phyloP scores from a whole-genome alignment of 2,888 invertebrate species.

The Dynastes maya region DNA sequence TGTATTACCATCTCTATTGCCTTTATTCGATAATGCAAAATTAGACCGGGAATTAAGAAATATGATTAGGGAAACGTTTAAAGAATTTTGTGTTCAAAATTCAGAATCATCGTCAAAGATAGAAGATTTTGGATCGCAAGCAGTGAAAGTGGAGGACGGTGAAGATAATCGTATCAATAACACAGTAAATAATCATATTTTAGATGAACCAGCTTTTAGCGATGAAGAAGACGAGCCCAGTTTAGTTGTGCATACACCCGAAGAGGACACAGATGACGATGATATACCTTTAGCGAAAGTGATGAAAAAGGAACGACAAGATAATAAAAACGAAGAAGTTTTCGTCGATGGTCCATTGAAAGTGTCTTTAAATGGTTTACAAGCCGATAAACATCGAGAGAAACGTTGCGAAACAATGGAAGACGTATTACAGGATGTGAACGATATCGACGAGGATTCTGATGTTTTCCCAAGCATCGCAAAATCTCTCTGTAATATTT shows the following conservation, averaged over 20 bases:
- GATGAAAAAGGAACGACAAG: constrained; percentile 74
- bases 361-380: constrained; percentile 73
- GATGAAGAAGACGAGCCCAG: constrained; percentile 85
- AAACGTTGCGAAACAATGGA: constrained; percentile 79
- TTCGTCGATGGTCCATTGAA: constrained; percentile 74
- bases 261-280: constrained; percentile 82
- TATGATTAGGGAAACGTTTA: constrained; percentile 91
- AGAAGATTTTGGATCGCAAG: constrained; percentile 57
- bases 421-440: constrained; percentile 75
- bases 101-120: constrained; percentile 72
- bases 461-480: constrained; percentile 75
- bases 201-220: constrained; percentile 85
- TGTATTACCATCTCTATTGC: constrained; percentile 89
- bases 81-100: constrained; percentile 85
- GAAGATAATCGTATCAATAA: constrained; percentile 59
- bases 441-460: constrained; percentile 76
- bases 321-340: constrained; percentile 65
- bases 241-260: constrained; percentile 67
- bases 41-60: constrained; percentile 87
- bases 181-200: constrained; percentile 69
- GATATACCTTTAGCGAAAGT: constrained; percentile 87
- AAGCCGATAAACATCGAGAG: constrained; percentile 75
- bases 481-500: constrained; percentile 74
- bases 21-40: constrained; percentile 90
- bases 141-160: constrained; percentile 61